Evolutionary conservation across 2,797 vertebrate genomes (phyloP).

Genomic region (Gouania willdenowi): DNA sequence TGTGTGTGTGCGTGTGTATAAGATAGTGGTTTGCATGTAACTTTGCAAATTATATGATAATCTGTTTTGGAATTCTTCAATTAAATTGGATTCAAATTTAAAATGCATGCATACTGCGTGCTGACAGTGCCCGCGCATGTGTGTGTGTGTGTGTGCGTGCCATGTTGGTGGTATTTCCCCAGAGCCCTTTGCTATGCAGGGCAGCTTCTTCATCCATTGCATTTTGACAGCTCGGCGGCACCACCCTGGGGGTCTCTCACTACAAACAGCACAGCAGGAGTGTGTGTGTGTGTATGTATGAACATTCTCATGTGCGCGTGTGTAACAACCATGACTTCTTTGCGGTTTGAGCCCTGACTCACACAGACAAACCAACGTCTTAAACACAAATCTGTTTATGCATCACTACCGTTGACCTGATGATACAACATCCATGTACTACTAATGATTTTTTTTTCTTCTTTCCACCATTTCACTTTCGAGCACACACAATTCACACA

Average conservation of each 20-base stretch:
- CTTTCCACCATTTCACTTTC: constrained; percentile 36
- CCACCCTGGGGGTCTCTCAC: constrained; percentile 12
- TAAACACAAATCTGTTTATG: constrained; percentile 50
- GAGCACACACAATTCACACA: background rate
- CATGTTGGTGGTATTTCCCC: constrained; percentile 65
- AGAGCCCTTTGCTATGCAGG: constrained; percentile 67
- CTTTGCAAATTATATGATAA: background rate
- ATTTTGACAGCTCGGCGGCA: constrained; percentile 65
- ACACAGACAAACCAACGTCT: constrained; percentile 36
- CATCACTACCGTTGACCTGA: constrained; percentile 58
- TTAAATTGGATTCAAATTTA: constrained; percentile 28
- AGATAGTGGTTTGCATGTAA: background rate
- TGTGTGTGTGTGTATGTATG: constrained; percentile 1
- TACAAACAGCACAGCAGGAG: constrained; percentile 31
- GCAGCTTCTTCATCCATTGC: constrained; percentile 72
- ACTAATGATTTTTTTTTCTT: constrained; percentile 41
- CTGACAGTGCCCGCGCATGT: constrained; percentile 2
- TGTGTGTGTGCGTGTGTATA: background rate
- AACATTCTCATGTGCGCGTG: background rate
- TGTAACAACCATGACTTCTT: constrained; percentile 49
- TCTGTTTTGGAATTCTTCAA: constrained; percentile 17
- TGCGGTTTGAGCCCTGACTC: constrained; percentile 40
- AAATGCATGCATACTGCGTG: constrained; percentile 3
- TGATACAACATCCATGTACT: constrained; percentile 51
- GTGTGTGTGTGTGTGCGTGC: constrained; percentile 18